Percentiles rank a stretch among this genome's conserved stretches.
These are phyloP conservation scores for Galleria mellonella DNA, from an alignment of 1,140 invertebrate genomes.

Conservation along the genomic window DNA sequence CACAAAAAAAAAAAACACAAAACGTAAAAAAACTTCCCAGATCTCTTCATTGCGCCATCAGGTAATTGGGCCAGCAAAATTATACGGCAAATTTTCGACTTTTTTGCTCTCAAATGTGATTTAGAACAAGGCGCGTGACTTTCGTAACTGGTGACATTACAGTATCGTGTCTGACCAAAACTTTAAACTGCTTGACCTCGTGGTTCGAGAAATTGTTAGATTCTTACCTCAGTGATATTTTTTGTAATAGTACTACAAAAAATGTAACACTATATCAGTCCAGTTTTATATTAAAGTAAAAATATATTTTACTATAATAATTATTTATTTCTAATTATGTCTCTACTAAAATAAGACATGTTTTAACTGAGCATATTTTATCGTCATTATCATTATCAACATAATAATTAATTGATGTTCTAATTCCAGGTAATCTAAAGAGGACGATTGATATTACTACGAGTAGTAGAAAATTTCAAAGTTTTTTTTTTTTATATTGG, in stretches of 20 bases:
- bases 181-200: conserved; percentile 38
- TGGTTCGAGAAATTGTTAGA: conserved; percentile 7
- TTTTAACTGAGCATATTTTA: too few relatives aligned
- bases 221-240: neutral
- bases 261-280: neutral
- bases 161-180: conserved; percentile 44
- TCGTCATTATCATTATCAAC: too few relatives aligned
- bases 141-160: conserved; percentile 44
- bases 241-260: neutral
- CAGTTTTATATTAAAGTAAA: neutral
- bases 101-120: conserved; percentile 50
- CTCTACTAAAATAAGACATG: neutral
- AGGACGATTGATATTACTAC: too few relatives aligned
- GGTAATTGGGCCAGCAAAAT: conserved; percentile 28
- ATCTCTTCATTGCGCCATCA: conserved; percentile 19
- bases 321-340: neutral
- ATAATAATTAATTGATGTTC: too few relatives aligned
- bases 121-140: conserved; percentile 36
- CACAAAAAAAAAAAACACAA: conserved; percentile 15
- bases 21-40: conserved; percentile 17
- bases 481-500: neutral
- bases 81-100: conserved; percentile 29
- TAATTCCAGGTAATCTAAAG: too few relatives aligned
- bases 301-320: neutral
- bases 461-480: too few relatives aligned